A percentile compares a stretch with the other conserved stretches of the same genome.
Conservation (phyloP, 2,113 vertebrate genomes). For the Raja brachyura region DNA sequence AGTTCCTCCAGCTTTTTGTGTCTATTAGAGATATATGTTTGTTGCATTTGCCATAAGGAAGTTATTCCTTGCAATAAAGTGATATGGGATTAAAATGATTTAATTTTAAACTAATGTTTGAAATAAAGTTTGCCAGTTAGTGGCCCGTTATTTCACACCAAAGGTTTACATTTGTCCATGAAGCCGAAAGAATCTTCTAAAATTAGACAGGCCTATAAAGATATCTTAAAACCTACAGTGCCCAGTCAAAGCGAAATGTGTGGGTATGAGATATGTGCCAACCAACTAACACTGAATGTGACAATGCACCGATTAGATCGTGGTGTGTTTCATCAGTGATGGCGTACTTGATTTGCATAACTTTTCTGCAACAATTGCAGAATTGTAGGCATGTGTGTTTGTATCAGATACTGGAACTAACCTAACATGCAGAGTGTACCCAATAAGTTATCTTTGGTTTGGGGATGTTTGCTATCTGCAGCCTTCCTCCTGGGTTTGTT, state of each 20-base stretch:
- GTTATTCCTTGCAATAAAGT: neutral
- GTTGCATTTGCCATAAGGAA: neutral
- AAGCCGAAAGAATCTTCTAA: neutral
- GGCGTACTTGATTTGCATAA: neutral
- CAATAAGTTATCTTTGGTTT: neutral
- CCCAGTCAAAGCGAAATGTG: neutral
- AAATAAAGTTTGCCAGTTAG: constrained; percentile 41
- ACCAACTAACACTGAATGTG: no score
- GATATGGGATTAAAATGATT: neutral
- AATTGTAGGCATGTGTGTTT: neutral
- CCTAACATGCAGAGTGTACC: neutral
- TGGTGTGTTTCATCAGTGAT: neutral
- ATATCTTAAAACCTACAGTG: neutral
- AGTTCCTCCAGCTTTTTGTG: no score
- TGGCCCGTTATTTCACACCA: neutral
- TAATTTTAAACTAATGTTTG: neutral
- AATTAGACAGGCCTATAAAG: neutral
- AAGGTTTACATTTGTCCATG: neutral
- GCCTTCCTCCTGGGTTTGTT: neutral
- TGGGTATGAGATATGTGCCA: neutral
- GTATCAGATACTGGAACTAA: neutral
- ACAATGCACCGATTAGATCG: neutral
- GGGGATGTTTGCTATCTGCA: neutral
- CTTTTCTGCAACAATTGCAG: neutral
- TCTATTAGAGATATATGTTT: neutral